Base-by-base conservation (phyloP, 35 echinoderm and acorn worm species). In the Anneissia japonica region DNA sequence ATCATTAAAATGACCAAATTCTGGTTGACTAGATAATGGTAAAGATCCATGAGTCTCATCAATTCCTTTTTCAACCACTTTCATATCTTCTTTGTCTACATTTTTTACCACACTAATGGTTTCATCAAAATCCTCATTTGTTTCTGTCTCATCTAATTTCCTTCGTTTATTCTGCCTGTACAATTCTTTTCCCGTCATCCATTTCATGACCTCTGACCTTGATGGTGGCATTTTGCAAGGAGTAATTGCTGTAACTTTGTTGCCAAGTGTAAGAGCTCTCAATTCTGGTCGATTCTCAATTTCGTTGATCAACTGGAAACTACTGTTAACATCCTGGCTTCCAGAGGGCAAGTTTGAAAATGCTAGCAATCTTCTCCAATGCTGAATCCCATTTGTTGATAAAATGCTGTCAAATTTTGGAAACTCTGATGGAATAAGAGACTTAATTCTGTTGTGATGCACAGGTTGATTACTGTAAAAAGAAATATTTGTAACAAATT, bases 301-400 rank as follows among this genome's bases (percentile, higher is more conserved):
- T 10, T 81, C 79, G 10, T 40, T 30, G 28, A 81, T n/a, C 6
- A 81, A 16, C 5, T 81, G 35, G 38, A 81, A 81, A 40, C 38
- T 30, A 37, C 6, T 38, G 23, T 39, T 40, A n/a, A 36, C 3
- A 1, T 37, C 34, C 40, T 81, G 79, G n/a, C 35, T 38, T 38
- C 4, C 23, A 17, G 35, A 30, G 0, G 3, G 34, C 37, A 81
- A 4, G 17, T 36, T 10, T 40, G 84, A 16, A 64, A 64, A 37
- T 31, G 74, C 40, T 73, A 88, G 37, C n/a, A 79, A 31, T 13
- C 75, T 84, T 41, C 75, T 86, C 93, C 93, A 94, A 55, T 94
- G 93, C 41, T 84, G 72, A 14, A 94, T 81, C 0, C 93, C 93
- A 9, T 79, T 46, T 14, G 80, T 39, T 36, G 93, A 87, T 5